Conservation (phyloP, 2,888 invertebrate species). For the Dendrolimus houi region DNA sequence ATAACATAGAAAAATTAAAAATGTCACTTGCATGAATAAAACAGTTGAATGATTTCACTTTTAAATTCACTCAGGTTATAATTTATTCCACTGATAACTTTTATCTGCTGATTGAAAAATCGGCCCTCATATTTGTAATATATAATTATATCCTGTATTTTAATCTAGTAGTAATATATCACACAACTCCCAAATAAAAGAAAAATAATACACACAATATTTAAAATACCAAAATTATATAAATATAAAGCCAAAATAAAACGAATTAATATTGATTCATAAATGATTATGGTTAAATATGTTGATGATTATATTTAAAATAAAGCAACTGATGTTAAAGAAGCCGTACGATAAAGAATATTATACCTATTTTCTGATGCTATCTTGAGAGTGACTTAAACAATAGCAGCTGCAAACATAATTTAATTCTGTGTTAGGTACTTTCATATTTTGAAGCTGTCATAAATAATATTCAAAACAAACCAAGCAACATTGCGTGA, state of each 20-base stretch:
- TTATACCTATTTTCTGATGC: conserved; percentile 70
- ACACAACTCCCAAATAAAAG: conserved; percentile 11
- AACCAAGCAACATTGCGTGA: conserved; percentile 4
- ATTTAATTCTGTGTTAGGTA: conserved; percentile 49
- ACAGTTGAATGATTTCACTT: too few relatives aligned
- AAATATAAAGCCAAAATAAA: conserved; percentile 20
- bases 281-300: conserved; percentile 4
- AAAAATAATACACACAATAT: conserved; percentile 11
- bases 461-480: conserved; percentile 2
- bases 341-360: conserved; percentile 56
- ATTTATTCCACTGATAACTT: too few relatives aligned
- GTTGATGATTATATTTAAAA: conserved; percentile 12
- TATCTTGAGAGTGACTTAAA: conserved; percentile 73
- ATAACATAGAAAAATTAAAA: too few relatives aligned
- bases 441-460: conserved; percentile 13
- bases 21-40: too few relatives aligned
- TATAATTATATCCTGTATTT: not conserved
- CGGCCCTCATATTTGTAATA: too few relatives aligned
- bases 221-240: conserved; percentile 13
- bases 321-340: conserved; percentile 38
- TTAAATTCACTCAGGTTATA: too few relatives aligned
- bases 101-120: too few relatives aligned
- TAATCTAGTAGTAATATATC: conserved; percentile 8
- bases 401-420: conserved; percentile 74
- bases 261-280: conserved; percentile 11